A percentile compares a stretch with the other conserved stretches of the same genome.
Evolutionary conservation across 2,797 vertebrate species (phyloP).

Genomic region (Sebastiscus albofasciatus): DNA sequence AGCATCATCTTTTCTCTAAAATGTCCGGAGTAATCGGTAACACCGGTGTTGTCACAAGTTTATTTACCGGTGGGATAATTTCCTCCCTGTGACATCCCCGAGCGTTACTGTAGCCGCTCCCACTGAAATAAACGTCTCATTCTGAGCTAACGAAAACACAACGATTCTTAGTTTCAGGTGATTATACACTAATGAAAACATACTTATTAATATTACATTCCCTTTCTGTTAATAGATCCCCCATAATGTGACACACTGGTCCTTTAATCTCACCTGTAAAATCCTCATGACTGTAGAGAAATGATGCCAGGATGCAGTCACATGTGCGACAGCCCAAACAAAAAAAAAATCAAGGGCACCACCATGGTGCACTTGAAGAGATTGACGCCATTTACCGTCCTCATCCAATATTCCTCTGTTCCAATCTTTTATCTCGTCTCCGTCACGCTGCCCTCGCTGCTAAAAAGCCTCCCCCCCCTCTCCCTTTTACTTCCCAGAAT

Average conservation of each 20-base stretch:
- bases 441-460: constrained; percentile 16
- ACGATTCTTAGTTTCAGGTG: background rate
- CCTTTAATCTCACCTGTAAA: background rate
- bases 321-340: constrained; percentile 10
- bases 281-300: constrained; percentile 4
- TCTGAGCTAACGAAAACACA: background rate
- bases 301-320: background rate
- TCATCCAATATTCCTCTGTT: constrained; percentile 34
- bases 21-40: too few relatives aligned
- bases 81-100: too few relatives aligned
- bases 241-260: too few relatives aligned
- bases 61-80: too few relatives aligned
- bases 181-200: background rate
- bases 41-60: too few relatives aligned
- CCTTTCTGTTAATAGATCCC: too few relatives aligned
- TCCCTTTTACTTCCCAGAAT: constrained; percentile 44
- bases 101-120: background rate
- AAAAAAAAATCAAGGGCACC: constrained; percentile 42
- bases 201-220: too few relatives aligned
- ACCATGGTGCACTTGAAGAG: constrained; percentile 15
- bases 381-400: constrained; percentile 42
- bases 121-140: background rate
- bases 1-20: too few relatives aligned
- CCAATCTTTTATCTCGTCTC: constrained; percentile 34
- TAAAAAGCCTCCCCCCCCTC: background rate